phyloP scores from a whole-genome alignment of 2,888 invertebrate genomes.

The Hybos culiciformis region DNA sequence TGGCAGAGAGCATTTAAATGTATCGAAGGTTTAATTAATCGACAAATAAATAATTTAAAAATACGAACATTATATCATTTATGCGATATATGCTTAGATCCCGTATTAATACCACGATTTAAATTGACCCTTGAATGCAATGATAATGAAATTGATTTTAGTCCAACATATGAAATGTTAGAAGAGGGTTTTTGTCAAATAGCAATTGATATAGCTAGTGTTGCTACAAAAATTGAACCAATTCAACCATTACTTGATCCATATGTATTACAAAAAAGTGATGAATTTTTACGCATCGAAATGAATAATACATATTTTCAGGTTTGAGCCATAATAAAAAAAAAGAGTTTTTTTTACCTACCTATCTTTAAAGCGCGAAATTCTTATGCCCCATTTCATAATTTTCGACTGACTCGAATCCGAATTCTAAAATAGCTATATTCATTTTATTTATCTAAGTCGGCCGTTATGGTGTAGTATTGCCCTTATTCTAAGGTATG shows the following conservation, averaged over 20 bases:
- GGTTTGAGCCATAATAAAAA: too few relatives aligned
- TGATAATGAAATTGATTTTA: slow-evolving; percentile 36
- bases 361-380: too few relatives aligned
- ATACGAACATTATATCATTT: slow-evolving; percentile 51
- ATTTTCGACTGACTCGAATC: too few relatives aligned
- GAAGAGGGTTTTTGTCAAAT: slow-evolving; percentile 43
- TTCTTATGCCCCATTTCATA: too few relatives aligned
- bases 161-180: slow-evolving; percentile 46
- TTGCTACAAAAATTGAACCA: slow-evolving; percentile 46
- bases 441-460: too few relatives aligned
- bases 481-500: too few relatives aligned
- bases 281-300: slow-evolving; percentile 42
- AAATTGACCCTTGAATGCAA: slow-evolving; percentile 37
- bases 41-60: slow-evolving; percentile 53
- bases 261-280: slow-evolving; percentile 34
- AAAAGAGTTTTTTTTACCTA: too few relatives aligned
- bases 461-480: too few relatives aligned
- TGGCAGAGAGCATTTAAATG: slow-evolving; percentile 32
- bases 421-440: too few relatives aligned
- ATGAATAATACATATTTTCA: slow-evolving; percentile 44
- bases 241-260: slow-evolving; percentile 37
- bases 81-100: slow-evolving; percentile 40
- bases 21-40: slow-evolving; percentile 39
- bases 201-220: slow-evolving; percentile 40
- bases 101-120: slow-evolving; percentile 46